Base-by-base conservation (phyloP, 1,140 invertebrate species). In the Neuroterus valhalla region DNA sequence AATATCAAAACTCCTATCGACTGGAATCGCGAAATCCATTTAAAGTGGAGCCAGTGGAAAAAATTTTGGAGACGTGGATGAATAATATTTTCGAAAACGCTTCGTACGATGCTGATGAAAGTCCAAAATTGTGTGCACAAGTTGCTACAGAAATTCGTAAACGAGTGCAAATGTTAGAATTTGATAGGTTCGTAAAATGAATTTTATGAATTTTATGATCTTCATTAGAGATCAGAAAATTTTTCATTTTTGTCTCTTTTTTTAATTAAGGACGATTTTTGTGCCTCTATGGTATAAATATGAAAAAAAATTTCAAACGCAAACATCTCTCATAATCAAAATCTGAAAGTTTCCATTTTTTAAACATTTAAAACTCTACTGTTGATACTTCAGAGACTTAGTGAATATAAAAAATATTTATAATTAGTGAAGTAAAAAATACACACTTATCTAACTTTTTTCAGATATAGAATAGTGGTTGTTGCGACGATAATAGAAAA, bases 1-100 rank as follows among this genome's bases (percentile, higher is more conserved):
- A 85, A 72, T 91, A 88, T 82, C 86, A 90, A 72, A 92, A 92
- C 62, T 89, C 85, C 19, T 92, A 91, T 77, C 89, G 87, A 80
- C 71, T 91, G 26, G 87, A 90, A n/a, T 84, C 91, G 0, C 81
- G 87, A 23, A 91, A 91, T 75, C 85, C 89, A 14, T 92, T 91
- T 80, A 89, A 90, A 79, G 68, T 80, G 21, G 90, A 91, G 77
- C 81, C 79, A 68, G 90, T 91, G 42, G 86, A 90, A 66, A 89
- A 86, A 73, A 89, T 92, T 50, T 77, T 92, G 17, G 81, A 86
- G 71, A 83, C 85, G 44, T 86, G 89, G 15, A 85, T 91, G 80
- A 81, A 81, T 3, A 88, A 90, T 78, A 85, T 86, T 66, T 73
- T 92, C 2, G 88, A 91, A 71, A 87, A 91, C 78, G 75, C 89